These are phyloP conservation scores for Mamestra configurata DNA, from an alignment of 1,140 invertebrate genomes.

Conservation along the genomic window DNA sequence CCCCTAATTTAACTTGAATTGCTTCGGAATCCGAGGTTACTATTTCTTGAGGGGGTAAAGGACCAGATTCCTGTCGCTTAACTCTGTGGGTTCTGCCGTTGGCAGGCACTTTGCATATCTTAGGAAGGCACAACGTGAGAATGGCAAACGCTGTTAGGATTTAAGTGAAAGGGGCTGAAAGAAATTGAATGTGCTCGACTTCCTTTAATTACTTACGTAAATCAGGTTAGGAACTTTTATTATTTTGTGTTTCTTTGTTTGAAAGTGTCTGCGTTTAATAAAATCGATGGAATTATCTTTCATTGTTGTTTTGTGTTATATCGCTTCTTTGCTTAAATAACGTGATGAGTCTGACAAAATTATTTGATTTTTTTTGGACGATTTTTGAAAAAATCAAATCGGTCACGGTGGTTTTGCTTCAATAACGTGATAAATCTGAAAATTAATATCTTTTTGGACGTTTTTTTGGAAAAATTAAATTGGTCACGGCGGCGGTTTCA, in stretches of 20 bases:
- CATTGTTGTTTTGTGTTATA: too few species aligned
- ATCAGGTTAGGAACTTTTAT: neutral
- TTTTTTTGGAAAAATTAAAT: too few species aligned
- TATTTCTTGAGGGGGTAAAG: neutral
- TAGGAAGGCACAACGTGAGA: neutral
- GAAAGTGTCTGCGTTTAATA: neutral
- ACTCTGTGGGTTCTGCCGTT: neutral
- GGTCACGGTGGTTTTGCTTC: too few species aligned
- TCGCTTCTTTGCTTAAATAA: too few species aligned
- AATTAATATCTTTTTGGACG: too few species aligned
- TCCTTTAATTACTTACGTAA: constrained; percentile 9
- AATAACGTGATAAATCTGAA: too few species aligned
- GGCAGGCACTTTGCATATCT: constrained; percentile 29
- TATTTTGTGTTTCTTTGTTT: too few species aligned
- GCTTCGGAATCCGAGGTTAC: neutral
- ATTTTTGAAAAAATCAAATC: too few species aligned
- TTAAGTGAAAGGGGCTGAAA: neutral
- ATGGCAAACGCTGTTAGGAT: constrained; percentile 9
- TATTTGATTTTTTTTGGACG: too few species aligned
- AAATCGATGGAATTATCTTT: too few species aligned
- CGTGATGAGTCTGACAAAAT: too few species aligned
- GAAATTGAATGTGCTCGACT: neutral
- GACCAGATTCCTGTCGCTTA: neutral
- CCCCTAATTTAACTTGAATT: constrained; percentile 22
- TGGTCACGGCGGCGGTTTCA: too few species aligned